Evolutionary conservation across 2,888 invertebrate genomes (phyloP).

Genomic region (Muscina levida): DNA sequence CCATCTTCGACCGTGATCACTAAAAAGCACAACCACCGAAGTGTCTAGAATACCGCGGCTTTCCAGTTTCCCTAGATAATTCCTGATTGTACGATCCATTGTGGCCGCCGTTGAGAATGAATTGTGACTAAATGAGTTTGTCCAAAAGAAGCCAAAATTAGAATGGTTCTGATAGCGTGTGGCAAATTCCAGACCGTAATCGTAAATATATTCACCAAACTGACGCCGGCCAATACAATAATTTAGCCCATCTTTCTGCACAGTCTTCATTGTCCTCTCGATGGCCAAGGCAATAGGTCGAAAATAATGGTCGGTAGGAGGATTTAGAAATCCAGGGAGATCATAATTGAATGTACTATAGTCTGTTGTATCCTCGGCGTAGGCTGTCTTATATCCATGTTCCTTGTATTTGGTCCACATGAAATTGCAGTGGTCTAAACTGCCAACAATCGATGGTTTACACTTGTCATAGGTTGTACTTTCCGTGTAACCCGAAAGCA

Average conservation of each 20-base stretch:
- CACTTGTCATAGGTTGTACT: conserved; percentile 80
- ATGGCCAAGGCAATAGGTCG: conserved; percentile 86
- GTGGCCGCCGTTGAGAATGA: conserved; percentile 83
- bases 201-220: conserved; percentile 85
- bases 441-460: conserved; percentile 80
- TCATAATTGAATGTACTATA: conserved; percentile 86
- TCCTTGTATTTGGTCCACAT: conserved; percentile 88
- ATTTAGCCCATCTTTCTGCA: conserved; percentile 80
- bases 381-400: conserved; percentile 87
- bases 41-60: conserved; percentile 83
- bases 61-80: conserved; percentile 83
- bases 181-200: conserved; percentile 85
- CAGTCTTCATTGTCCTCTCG: conserved; percentile 81
- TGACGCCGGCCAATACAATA: conserved; percentile 84
- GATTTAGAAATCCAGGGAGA: conserved; percentile 85
- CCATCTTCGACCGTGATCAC: conserved; percentile 89
- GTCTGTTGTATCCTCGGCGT: conserved; percentile 86
- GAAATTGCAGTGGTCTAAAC: conserved; percentile 86
- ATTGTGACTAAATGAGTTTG: conserved; percentile 88
- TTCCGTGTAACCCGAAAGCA: conserved; percentile 85
- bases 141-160: conserved; percentile 89
- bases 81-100: conserved; percentile 83
- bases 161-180: conserved; percentile 82
- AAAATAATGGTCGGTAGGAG: conserved; percentile 91
- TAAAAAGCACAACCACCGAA: conserved; percentile 86